These are phyloP conservation scores for Xestia sexstrigata DNA, from an alignment of 2,888 invertebrate genomes.

Conservation along the genomic window DNA sequence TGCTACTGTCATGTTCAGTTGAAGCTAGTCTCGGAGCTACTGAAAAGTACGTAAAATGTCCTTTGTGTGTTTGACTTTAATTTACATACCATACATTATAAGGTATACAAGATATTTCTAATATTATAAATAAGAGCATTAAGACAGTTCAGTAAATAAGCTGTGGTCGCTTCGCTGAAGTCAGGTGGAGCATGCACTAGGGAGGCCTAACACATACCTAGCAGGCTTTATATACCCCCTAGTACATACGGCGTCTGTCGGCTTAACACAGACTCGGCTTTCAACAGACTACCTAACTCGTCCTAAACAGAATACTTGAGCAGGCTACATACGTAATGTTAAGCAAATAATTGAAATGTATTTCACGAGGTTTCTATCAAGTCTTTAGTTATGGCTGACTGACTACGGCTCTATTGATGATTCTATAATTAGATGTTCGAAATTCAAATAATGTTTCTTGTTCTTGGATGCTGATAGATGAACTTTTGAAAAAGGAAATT, in stretches of 20 bases:
- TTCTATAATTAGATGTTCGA: not conserved
- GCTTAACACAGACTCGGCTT: constrained; percentile 34
- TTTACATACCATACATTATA: not conserved
- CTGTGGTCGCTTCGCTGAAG: constrained; percentile 31
- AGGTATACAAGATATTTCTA: constrained; percentile 5
- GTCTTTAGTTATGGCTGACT: constrained; percentile 16
- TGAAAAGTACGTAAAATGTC: not conserved
- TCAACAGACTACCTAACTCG: constrained; percentile 44
- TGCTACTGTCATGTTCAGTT: not conserved
- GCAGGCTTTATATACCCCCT: constrained; percentile 39
- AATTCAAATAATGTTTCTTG: not conserved
- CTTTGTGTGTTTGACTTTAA: not conserved
- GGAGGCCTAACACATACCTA: constrained; percentile 37
- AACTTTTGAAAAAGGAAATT: constrained; percentile 17
- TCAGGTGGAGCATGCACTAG: constrained; percentile 41
- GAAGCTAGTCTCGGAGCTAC: not conserved
- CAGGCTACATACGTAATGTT: constrained; percentile 54
- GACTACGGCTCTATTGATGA: not conserved
- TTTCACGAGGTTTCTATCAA: constrained; percentile 24
- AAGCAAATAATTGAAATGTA: constrained; percentile 53
- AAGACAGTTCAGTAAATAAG: constrained; percentile 26
- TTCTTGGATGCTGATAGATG: not conserved
- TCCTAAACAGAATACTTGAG: constrained; percentile 61
- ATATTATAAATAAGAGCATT: constrained; percentile 10
- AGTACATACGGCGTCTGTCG: constrained; percentile 35